phyloP scores from a whole-genome alignment of 1,140 invertebrate genomes.

The Latrodectus geometricus region DNA sequence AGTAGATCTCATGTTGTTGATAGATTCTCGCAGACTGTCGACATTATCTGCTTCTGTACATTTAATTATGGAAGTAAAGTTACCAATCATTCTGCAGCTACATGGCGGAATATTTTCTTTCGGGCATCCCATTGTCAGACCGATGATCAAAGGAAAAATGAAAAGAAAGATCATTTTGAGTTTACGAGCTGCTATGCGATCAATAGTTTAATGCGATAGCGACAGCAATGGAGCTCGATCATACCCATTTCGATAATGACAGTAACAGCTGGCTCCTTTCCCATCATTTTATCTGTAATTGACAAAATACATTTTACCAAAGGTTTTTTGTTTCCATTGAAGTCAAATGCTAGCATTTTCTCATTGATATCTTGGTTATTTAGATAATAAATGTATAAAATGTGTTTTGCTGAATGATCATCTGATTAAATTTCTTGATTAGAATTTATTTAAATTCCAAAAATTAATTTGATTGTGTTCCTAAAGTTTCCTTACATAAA shows the following conservation, averaged over 20 bases:
- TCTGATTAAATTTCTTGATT: neutral
- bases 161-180: neutral
- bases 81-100: neutral
- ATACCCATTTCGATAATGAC: neutral
- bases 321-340: neutral
- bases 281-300: neutral
- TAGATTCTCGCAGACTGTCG: neutral
- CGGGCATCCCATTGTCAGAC: neutral
- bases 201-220: neutral
- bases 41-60: neutral
- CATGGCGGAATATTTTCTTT: constrained; percentile 1
- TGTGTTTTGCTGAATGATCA: no score
- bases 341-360: neutral
- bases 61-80: neutral
- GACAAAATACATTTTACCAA: neutral
- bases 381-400: neutral
- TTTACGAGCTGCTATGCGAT: neutral
- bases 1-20: neutral
- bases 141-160: neutral
- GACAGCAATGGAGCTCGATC: neutral
- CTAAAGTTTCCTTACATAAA: no score
- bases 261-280: neutral
- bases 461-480: no score
- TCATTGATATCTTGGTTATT: neutral
- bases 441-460: no score